Base-by-base conservation (phyloP, 2,113 vertebrate species). In the Anhinga rufa region DNA sequence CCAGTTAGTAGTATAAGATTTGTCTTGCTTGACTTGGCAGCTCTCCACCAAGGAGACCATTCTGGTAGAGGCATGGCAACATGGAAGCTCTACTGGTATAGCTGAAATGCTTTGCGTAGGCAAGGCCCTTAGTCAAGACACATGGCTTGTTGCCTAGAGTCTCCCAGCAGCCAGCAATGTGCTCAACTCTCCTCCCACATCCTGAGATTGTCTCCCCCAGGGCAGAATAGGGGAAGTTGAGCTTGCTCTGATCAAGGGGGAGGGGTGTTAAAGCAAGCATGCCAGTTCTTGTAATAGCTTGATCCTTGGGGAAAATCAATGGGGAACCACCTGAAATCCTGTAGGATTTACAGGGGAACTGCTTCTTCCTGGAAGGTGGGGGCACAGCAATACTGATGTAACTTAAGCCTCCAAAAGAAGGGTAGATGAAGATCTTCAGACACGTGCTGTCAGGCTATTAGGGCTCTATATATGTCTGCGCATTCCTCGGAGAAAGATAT, bases 151-250 rank as follows among this genome's bases (percentile, higher is more conserved):
- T 96, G 95, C 94, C 92, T 96, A 28, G 93, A 82, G 92, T 96
- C 96, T 96, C 94, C 94, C 94, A 94, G 92, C 96, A 95, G 95
- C 95, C 90, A 96, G 93, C 87, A 94, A 44, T 94, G 94, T 85
- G 93, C 82, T 96, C 90, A 82, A 54, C 82, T 96, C 94, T 95
- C 94, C 96, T 97, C 95, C 96, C 94, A 97, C 96, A 96, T 97
- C 94, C 96, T 97, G 94, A 96, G 96, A 96, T 97, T 96, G 93
- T 96, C 96, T 97, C 93, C 96, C 92, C 92, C 94, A 90, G 92
- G 96, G 95, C 95, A 95, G 90, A 96, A 96, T 92, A 97, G 94
- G 95, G 96, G 96, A 97, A 96, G 96, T 95, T 94, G 80, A 88
- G 70, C 93, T 94, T 82, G 92, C 49, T 82, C 49, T 88, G 93